Evolutionary conservation across 2,888 invertebrate genomes (phyloP), one percentile per base, ranked within the genome.

Genomic region (Dasypogon diadema): DNA sequence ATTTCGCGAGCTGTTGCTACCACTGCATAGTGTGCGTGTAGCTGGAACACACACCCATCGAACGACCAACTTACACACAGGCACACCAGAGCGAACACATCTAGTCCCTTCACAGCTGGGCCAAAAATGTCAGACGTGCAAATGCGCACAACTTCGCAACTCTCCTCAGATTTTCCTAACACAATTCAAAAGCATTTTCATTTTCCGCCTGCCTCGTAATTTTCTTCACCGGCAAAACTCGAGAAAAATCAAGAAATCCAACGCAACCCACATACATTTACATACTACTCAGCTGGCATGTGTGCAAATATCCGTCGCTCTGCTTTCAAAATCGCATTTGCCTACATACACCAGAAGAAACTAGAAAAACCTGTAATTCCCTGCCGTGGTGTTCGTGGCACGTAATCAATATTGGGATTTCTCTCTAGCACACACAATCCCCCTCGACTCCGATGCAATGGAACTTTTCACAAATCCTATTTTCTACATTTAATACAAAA

Each of bases 1-100:
- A 73, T 73, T 14, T 51, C 14, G 74, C 58, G 74, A 74, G 60
- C 74, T 74, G 74, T 74, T 74, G 74, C 74, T 56, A 30, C 8
- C 8, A 30, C 30, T 3, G 8, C 48, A 48, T 2, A 5, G 30
- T 30, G 30, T 30, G 30, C 30, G 30, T 30, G 8, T 8, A 3
- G 3, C 30, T 30, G 30, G 30, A 30, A 3, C 8, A 3, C 30
- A 30, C 30, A 30, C n/a, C n/a, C n/a, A n/a, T n/a, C n/a, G n/a
- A n/a, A n/a, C n/a, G n/a, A n/a, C n/a, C n/a, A n/a, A n/a, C n/a
- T n/a, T n/a, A n/a, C 30, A 30, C 30, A 30, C 30, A 30, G 4
- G 8, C 30, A 30, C 30, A 5, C 30, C 30, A 3, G 8, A 5
- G 30, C 30, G 8, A 30, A 30, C 30, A 30, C 30, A 30, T 5